Evolutionary conservation across 2,888 invertebrate genomes (phyloP).

Genomic region (Achlya flavicornis): DNA sequence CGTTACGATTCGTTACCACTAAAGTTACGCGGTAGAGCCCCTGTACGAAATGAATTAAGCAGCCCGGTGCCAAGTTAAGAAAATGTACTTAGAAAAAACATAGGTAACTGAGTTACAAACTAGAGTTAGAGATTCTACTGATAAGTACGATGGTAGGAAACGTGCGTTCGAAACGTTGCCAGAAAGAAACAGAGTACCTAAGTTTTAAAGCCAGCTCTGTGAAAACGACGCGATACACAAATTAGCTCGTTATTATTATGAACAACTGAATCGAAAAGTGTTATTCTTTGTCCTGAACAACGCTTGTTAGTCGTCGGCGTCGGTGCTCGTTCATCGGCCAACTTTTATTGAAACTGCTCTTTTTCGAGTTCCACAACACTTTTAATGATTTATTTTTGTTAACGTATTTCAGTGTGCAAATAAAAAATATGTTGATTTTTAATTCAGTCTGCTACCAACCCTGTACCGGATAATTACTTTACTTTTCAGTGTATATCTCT

Average conservation of each 20-base stretch:
- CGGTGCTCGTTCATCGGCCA: conserved; percentile 21
- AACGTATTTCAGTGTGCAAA: neutral
- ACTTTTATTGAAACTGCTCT: conserved; percentile 37
- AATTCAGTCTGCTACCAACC: neutral
- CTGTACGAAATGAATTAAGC: too few relatives aligned
- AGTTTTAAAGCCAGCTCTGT: conserved; percentile 24
- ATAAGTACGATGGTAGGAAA: too few relatives aligned
- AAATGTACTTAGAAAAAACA: too few relatives aligned
- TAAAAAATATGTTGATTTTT: neutral
- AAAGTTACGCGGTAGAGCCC: too few relatives aligned
- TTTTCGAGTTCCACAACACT: neutral
- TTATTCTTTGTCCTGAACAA: conserved; percentile 36
- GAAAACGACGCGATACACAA: conserved; percentile 16
- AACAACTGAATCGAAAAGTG: conserved; percentile 36
- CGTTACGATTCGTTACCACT: too few relatives aligned
- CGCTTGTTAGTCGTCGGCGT: conserved; percentile 26
- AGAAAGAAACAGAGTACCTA: conserved; percentile 21
- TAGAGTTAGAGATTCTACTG: too few relatives aligned
- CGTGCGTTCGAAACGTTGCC: neutral
- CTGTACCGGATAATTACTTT: too few relatives aligned
- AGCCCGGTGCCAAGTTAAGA: too few relatives aligned
- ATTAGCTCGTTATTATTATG: conserved; percentile 33
- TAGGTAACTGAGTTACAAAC: too few relatives aligned
- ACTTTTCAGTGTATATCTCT: too few relatives aligned
- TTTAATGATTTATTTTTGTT: neutral